These are phyloP conservation scores for Crax fasciolata DNA, from an alignment of 2,797 vertebrate genomes.

Conservation along the genomic window DNA sequence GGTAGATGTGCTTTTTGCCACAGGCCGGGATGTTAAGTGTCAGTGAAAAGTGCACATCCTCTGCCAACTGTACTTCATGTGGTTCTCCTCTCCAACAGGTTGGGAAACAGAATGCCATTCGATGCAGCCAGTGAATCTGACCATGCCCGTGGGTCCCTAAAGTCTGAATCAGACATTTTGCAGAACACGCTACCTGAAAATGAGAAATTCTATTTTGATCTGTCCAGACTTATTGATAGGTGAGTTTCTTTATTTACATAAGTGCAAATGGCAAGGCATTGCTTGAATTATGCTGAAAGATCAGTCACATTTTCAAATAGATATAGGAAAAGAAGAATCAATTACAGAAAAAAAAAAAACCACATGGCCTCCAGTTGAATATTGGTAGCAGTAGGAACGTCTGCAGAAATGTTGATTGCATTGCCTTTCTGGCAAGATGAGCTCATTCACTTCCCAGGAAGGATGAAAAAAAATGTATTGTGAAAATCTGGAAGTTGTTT, in stretches of 20 bases:
- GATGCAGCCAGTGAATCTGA: conserved; percentile 83
- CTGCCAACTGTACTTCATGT: neutral
- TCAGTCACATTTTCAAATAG: neutral
- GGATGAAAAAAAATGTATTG: neutral
- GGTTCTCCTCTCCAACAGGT: conserved; percentile 61
- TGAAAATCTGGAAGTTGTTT: neutral
- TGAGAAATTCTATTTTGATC: conserved; percentile 83
- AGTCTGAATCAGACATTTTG: conserved; percentile 81
- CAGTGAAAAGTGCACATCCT: neutral
- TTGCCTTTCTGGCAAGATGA: neutral
- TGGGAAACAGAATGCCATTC: conserved; percentile 81
- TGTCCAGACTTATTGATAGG: conserved; percentile 82
- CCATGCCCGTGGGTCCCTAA: conserved; percentile 75
- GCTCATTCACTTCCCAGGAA: neutral
- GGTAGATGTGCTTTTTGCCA: neutral
- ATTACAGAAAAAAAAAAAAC: neutral
- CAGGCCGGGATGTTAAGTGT: neutral
- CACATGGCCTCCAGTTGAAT: neutral
- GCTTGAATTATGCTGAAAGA: neutral
- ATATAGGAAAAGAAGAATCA: neutral
- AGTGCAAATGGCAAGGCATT: neutral
- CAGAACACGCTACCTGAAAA: conserved; percentile 82
- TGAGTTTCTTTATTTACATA: conserved; percentile 62
- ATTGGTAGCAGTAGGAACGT: neutral
- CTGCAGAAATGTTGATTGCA: neutral